Evolutionary conservation across 2,113 vertebrate species (phyloP).

Genomic region (Cavia porcellus): DNA sequence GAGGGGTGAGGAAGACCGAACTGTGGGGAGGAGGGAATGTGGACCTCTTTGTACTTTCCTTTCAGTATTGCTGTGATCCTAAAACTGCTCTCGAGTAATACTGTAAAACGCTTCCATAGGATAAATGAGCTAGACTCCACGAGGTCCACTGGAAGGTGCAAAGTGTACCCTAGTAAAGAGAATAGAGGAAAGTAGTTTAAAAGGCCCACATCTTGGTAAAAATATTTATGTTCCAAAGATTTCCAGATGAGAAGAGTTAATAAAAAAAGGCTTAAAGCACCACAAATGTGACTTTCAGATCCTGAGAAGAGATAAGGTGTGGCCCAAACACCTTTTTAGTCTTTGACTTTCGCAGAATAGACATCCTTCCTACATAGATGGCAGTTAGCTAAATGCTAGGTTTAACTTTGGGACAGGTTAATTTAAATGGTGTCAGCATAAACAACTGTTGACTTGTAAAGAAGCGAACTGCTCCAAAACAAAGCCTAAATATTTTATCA

Average conservation of each 20-base stretch:
- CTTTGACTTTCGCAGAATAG: conserved; percentile 51
- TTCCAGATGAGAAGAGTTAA: conserved; percentile 16
- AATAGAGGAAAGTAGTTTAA: not conserved
- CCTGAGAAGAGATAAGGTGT: conserved; percentile 48
- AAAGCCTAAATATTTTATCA: conserved; percentile 66
- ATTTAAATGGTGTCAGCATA: conserved; percentile 60
- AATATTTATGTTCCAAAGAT: conserved; percentile 33
- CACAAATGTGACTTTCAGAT: conserved; percentile 11
- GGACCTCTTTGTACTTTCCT: not conserved
- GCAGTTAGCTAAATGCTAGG: conserved; percentile 38
- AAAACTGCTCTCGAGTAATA: not conserved
- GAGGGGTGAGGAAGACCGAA: not conserved
- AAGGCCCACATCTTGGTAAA: not conserved
- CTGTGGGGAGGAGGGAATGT: too few species aligned
- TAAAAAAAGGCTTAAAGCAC: not conserved
- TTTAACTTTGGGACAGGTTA: conserved; percentile 39
- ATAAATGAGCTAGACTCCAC: not conserved
- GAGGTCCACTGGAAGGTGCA: not conserved
- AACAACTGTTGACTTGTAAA: conserved; percentile 64
- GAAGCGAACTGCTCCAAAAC: conserved; percentile 58
- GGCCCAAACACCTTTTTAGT: conserved; percentile 20
- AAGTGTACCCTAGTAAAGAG: conserved; percentile 5
- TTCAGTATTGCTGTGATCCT: not conserved
- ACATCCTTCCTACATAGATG: conserved; percentile 63
- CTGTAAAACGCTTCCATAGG: not conserved